These are phyloP conservation scores for Ifrita kowaldi DNA, from an alignment of 2,113 vertebrate species.

Conservation along the genomic window DNA sequence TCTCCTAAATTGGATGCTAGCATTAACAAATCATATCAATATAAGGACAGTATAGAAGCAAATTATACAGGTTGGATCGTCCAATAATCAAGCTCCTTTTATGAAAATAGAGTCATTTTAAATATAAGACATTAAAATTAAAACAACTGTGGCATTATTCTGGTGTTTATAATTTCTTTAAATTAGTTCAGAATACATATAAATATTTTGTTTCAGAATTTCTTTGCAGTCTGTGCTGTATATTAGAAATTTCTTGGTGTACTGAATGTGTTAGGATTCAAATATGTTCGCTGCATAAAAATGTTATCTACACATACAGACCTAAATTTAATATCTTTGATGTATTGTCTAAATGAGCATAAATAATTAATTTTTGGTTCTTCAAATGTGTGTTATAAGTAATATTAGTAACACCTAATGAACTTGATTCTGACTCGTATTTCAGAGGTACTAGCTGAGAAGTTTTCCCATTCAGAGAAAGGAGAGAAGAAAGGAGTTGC, in stretches of 20 bases:
- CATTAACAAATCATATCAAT: not conserved
- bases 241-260: not conserved
- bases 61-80: not conserved
- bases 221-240: not conserved
- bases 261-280: not conserved
- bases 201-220: not conserved
- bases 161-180: not conserved
- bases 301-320: fast-evolving
- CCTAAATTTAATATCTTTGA: not conserved
- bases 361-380: not conserved
- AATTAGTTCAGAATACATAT: not conserved
- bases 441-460: not conserved
- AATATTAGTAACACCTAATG: not conserved
- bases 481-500: not conserved
- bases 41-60: not conserved
- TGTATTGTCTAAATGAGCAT: not conserved
- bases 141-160: not conserved
- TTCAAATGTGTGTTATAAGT: not conserved
- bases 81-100: not conserved
- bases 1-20: not conserved
- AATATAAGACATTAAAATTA: not conserved
- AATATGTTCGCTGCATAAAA: not conserved
- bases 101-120: not conserved
- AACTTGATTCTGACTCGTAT: not conserved
- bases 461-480: not conserved